Evolutionary conservation across 2,113 vertebrate genomes (phyloP).

Genomic region (Bagarius yarrelli): DNA sequence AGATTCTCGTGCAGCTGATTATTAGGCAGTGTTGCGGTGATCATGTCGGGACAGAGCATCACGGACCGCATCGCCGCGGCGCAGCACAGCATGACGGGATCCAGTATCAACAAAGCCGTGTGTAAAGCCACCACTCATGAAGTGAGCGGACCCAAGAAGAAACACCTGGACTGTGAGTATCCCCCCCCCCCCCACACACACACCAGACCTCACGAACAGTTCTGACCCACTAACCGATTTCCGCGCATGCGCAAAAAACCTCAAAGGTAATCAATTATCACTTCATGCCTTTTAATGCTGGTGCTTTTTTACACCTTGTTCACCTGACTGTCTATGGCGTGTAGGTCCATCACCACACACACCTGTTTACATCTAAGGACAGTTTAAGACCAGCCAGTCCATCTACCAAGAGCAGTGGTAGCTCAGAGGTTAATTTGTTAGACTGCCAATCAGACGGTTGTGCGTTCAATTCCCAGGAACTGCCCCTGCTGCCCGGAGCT

Average conservation of each 20-base stretch:
- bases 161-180: conserved; percentile 88
- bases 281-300: neutral
- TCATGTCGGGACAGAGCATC: conserved; percentile 85
- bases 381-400: neutral
- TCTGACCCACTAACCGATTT: neutral
- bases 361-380: neutral
- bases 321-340: no score
- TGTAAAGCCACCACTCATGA: conserved; percentile 89
- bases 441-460: no score
- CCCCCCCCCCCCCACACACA: neutral
- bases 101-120: conserved; percentile 82
- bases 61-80: conserved; percentile 84
- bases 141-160: conserved; percentile 88
- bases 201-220: neutral
- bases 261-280: no score
- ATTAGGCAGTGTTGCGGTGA: conserved; percentile 2
- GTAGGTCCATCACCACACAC: neutral
- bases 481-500: no score
- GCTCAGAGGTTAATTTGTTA: no score
- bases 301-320: no score
- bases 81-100: conserved; percentile 87
- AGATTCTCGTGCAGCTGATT: neutral
- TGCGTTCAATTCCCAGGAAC: no score
- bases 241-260: neutral
- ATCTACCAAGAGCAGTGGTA: neutral